Conservation (phyloP, 2,888 invertebrate genomes). For the Zele albiditarsus region DNA sequence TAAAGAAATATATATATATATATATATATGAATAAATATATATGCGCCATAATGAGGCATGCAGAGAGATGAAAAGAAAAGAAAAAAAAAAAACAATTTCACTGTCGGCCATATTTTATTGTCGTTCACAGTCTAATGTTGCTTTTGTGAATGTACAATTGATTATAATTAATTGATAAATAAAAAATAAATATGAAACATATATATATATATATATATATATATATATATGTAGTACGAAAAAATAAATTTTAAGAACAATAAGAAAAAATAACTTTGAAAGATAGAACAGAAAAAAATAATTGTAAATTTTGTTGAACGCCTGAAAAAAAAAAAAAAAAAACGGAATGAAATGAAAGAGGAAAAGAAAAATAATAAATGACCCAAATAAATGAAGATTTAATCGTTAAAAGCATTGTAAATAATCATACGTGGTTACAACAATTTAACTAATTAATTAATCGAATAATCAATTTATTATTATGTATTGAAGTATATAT, state of each 20-base stretch:
- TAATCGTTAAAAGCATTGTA: background rate
- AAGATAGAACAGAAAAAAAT: constrained; percentile 39
- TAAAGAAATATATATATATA: constrained; percentile 13
- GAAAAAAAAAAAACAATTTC: constrained; percentile 34
- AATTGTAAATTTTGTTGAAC: constrained; percentile 63
- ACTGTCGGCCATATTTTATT: background rate
- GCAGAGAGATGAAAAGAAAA: constrained; percentile 9
- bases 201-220: too few relatives aligned
- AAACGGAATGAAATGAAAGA: too few relatives aligned
- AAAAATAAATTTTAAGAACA: background rate
- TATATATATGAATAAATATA: background rate
- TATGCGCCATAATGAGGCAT: background rate
- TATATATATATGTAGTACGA: background rate
- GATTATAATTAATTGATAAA: background rate
- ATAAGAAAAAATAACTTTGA: constrained; percentile 27
- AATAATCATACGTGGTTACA: background rate
- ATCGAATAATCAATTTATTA: background rate
- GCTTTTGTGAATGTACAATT: background rate
- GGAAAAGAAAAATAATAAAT: too few relatives aligned
- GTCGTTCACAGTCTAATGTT: background rate
- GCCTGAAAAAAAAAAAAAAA: constrained; percentile 46
- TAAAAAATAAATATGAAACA: background rate
- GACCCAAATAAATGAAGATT: too few relatives aligned
- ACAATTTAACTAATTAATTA: background rate
- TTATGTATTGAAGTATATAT: too few relatives aligned